Percentiles rank a stretch among this genome's conserved stretches.
These are phyloP conservation scores for Protaetia brevitarsis DNA, from an alignment of 1,140 invertebrate genomes.

Conservation along the genomic window DNA sequence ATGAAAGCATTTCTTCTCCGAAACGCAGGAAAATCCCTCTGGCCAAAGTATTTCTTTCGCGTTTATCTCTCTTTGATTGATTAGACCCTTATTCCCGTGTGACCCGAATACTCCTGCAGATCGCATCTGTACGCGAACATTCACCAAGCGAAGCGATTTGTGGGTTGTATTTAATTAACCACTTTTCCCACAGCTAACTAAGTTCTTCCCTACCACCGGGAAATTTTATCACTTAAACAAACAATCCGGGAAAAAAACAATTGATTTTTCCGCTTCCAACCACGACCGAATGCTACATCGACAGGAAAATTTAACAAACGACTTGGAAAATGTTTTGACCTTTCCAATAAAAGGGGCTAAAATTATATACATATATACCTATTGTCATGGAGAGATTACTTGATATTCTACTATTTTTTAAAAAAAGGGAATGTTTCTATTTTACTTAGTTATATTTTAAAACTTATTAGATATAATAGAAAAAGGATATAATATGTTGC, in stretches of 20 bases:
- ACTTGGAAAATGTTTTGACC: no score
- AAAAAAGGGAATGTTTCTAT: no score
- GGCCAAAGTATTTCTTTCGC: no score
- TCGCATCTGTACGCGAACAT: not conserved
- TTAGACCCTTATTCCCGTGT: no score
- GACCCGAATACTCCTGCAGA: not conserved
- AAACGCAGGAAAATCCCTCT: no score
- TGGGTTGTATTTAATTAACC: not conserved
- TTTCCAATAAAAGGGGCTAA: not conserved
- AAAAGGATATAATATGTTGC: no score
- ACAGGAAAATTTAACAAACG: not conserved
- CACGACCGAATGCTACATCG: not conserved
- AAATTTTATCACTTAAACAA: slow-evolving; percentile 12
- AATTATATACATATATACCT: not conserved
- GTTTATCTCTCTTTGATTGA: no score
- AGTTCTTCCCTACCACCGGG: not conserved
- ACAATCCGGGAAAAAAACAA: not conserved
- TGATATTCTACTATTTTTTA: no score
- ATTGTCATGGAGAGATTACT: not conserved
- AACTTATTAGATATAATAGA: no score
- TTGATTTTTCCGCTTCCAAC: not conserved
- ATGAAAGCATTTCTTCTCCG: no score
- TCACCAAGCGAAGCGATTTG: not conserved
- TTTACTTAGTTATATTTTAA: no score
- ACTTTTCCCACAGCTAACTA: slow-evolving; percentile 8